phyloP scores from a whole-genome alignment of 2,113 vertebrate species.

The Psephotus haematonotus region DNA sequence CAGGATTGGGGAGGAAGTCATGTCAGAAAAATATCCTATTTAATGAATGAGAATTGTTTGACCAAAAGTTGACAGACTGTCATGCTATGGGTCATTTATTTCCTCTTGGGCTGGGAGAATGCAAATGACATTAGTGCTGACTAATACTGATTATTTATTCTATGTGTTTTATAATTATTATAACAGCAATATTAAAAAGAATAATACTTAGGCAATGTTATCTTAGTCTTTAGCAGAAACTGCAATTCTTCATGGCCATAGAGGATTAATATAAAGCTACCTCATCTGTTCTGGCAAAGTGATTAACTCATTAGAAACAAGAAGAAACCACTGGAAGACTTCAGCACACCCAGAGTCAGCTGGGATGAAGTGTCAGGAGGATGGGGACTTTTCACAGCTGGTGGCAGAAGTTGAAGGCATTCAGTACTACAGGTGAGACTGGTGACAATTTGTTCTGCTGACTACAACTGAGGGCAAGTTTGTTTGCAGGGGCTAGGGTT shows the following conservation, averaged over 20 bases:
- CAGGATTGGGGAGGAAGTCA: neutral
- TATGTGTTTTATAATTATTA: neutral
- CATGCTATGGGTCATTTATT: neutral
- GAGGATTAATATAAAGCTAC: neutral
- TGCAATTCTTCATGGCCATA: neutral
- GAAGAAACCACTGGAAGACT: neutral
- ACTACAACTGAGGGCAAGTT: neutral
- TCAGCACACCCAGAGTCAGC: neutral
- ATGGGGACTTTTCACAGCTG: neutral
- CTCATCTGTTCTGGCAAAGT: neutral
- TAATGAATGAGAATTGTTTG: neutral
- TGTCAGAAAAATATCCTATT: neutral
- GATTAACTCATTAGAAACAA: neutral
- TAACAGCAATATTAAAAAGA: neutral
- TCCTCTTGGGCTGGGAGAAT: neutral
- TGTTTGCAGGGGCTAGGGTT: fast-evolving
- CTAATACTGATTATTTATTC: neutral
- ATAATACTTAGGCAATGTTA: neutral
- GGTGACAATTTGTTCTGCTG: neutral
- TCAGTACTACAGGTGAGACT: neutral
- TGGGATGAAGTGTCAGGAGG: neutral
- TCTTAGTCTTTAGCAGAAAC: neutral
- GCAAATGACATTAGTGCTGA: neutral
- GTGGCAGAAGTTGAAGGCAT: neutral
- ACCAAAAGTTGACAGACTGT: neutral